Evolutionary conservation across 2,888 invertebrate genomes (phyloP).

Genomic region (Oligia latruncula): DNA sequence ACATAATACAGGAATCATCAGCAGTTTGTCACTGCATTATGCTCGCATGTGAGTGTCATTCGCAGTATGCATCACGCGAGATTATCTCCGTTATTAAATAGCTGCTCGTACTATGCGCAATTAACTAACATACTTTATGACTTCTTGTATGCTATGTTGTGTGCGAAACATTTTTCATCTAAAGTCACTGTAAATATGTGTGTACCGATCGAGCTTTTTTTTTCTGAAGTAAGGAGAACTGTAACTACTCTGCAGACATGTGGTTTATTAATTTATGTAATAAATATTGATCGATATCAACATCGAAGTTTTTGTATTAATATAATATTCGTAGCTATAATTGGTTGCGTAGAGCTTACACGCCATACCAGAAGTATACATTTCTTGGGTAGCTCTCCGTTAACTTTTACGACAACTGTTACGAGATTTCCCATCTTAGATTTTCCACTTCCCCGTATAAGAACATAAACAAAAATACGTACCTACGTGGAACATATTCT

Average conservation of each 20-base stretch:
- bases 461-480: slow-evolving; percentile 28
- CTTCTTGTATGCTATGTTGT: slow-evolving; percentile 48
- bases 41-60: slow-evolving; percentile 60
- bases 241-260: slow-evolving; percentile 53
- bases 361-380: slow-evolving; percentile 13
- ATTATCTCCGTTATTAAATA: slow-evolving; percentile 67
- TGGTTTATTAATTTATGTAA: slow-evolving; percentile 59
- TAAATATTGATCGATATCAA: slow-evolving; percentile 54
- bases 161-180: slow-evolving; percentile 48
- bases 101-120: slow-evolving; percentile 60
- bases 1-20: slow-evolving; percentile 67
- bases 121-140: slow-evolving; percentile 62
- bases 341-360: slow-evolving; percentile 31
- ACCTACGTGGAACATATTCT: slow-evolving; percentile 5
- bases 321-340: slow-evolving; percentile 49
- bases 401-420: slow-evolving; percentile 26
- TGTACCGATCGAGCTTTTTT: slow-evolving; percentile 36
- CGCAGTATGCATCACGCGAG: slow-evolving; percentile 63
- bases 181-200: slow-evolving; percentile 43
- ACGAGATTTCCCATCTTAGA: slow-evolving; percentile 15
- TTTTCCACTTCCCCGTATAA: slow-evolving; percentile 23
- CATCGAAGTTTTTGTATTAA: slow-evolving; percentile 46
- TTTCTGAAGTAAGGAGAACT: slow-evolving; percentile 32
- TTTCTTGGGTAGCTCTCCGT: slow-evolving; percentile 22
- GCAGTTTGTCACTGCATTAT: slow-evolving; percentile 67